Percentiles rank a stretch among this genome's conserved stretches.
Evolutionary conservation across 2,797 vertebrate genomes (phyloP).

Genomic region (Danio tinwini): DNA sequence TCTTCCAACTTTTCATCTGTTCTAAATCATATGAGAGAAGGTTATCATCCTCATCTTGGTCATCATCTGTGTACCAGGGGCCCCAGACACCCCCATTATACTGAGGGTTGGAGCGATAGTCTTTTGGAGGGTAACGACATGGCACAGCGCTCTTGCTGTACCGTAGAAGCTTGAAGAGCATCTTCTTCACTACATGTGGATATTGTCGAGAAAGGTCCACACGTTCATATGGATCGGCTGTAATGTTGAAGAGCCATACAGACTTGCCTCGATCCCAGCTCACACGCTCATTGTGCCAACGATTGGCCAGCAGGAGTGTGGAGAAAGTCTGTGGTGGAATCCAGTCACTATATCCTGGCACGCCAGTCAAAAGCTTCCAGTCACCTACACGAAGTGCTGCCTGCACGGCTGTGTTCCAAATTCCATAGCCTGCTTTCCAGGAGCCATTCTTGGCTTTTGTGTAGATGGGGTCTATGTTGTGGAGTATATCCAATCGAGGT

Average conservation of each 20-base stretch:
- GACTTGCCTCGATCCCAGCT: constrained; percentile 89
- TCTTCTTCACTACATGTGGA: constrained; percentile 89
- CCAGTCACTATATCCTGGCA: constrained; percentile 95
- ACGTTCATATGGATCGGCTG: constrained; percentile 92
- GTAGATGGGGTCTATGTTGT: constrained; percentile 97
- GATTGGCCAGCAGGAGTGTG: constrained; percentile 82
- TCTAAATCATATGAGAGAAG: constrained; percentile 75
- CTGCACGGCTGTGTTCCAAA: constrained; percentile 96
- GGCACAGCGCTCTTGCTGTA: constrained; percentile 93
- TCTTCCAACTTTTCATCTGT: constrained; percentile 74
- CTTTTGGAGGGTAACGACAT: constrained; percentile 91
- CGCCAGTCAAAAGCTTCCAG: constrained; percentile 95
- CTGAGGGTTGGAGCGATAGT: constrained; percentile 93
- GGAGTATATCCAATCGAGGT: constrained; percentile 92
- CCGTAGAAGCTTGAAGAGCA: constrained; percentile 86
- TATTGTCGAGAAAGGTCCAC: constrained; percentile 88
- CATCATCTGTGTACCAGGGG: constrained; percentile 90
- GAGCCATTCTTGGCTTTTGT: constrained; percentile 93
- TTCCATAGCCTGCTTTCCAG: constrained; percentile 90
- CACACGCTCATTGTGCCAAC: constrained; percentile 90
- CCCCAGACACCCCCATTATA: constrained; percentile 97
- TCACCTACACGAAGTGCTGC: constrained; percentile 92
- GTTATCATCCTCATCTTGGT: constrained; percentile 77
- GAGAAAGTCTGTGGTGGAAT: constrained; percentile 96
- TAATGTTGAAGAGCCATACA: constrained; percentile 97